Base-by-base conservation (phyloP, 2,113 vertebrate genomes). In the Percina caprodes region DNA sequence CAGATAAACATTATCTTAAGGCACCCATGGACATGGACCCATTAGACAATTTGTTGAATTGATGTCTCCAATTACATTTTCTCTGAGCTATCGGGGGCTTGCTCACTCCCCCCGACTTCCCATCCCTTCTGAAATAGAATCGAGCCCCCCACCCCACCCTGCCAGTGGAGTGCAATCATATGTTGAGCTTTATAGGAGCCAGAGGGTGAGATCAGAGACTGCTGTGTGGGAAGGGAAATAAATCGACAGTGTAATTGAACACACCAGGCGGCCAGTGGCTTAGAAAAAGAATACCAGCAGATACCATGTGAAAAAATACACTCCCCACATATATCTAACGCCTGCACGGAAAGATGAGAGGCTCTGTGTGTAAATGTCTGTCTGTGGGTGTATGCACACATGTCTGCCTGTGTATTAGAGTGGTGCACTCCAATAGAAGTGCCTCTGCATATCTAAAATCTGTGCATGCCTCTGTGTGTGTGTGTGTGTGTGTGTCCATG, bases 191-290 rank as follows among this genome's bases (percentile, higher is more conserved):
- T 83, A 89, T 89, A 82, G 86, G 72, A 91, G 83, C 87, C 86
- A 86, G 77, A 89, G 87, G 88, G 90, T 86, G 91, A 87, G 88
- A 92, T 92, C 90, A 92, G 88, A 91, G 87, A 73, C 89, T 62
- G 83, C 79, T 85, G 90, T 92, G 92, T 91, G 90, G 86, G 89
- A 91, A 86, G 88, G 80, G 83, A 87, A 91, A 92, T 90, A 91
- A 90, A 90, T 89, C 55, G 69, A 87, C 85, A 76, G 86, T 86
- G 87, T 93, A 93, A 93, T 91, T 92, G 92, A 92, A 92, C 79
- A 83, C 92, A 93, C 86, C 88, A 84, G 88, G 88, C 85, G 78
- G 86, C 86, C 85, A 87, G 86, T 76, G 84, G 88, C 83, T 89
- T 76, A 85, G 81, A 87, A 88, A 81, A 74, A 86, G 91, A 92